These are phyloP conservation scores for Coendou prehensilis DNA, from an alignment of 2,797 vertebrate species.

Conservation along the genomic window DNA sequence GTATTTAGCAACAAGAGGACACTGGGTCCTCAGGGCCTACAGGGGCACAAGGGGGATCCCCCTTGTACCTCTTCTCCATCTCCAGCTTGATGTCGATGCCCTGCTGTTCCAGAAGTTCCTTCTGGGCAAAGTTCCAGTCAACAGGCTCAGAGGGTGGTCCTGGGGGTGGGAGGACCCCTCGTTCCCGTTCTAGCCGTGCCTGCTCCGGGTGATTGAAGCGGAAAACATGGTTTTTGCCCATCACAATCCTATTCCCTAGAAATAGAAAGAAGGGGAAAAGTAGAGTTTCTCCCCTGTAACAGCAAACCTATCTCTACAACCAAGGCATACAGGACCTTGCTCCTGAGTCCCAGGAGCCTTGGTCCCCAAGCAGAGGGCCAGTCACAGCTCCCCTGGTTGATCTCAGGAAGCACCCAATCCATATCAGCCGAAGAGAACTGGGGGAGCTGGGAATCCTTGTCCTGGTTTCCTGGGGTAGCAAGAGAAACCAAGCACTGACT, in stretches of 20 bases:
- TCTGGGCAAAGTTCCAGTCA: constrained; percentile 96
- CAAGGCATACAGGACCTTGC: not conserved
- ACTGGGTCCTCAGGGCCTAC: not conserved
- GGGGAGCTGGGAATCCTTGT: not conserved
- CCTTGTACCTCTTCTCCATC: constrained; percentile 93
- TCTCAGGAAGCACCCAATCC: not conserved
- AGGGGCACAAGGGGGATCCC: rapidly evolving
- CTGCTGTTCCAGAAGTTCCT: constrained; percentile 94
- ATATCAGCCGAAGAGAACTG: not conserved
- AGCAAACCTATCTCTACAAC: not conserved
- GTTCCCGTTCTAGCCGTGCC: constrained; percentile 93
- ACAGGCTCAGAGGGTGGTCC: constrained; percentile 92
- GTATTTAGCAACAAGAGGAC: not conserved
- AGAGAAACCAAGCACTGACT: not conserved
- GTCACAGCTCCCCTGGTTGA: not conserved
- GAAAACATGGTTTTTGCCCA: constrained; percentile 97
- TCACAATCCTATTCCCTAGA: constrained; percentile 93
- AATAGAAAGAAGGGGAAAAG: not conserved
- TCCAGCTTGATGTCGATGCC: constrained; percentile 96
- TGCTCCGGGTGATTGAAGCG: constrained; percentile 96
- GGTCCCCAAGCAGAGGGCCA: not conserved
- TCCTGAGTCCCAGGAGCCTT: not conserved
- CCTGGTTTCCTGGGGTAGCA: not conserved
- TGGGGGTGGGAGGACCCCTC: constrained; percentile 85
- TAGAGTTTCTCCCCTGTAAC: not conserved